phyloP scores from a whole-genome alignment of 2,888 invertebrate species.

The Drosophila gaucha region DNA sequence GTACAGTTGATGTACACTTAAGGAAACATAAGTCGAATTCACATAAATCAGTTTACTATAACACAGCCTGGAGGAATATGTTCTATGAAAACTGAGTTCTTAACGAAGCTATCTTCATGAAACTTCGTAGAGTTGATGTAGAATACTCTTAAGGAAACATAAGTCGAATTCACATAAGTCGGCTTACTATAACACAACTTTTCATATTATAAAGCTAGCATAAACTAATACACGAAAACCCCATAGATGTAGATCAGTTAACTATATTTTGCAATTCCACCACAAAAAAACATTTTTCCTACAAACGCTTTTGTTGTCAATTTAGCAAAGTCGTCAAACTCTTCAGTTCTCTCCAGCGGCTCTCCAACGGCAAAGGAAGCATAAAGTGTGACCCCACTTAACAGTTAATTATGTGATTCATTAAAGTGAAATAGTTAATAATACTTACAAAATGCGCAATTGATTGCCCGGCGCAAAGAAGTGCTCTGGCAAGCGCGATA shows the following conservation, averaged over 20 bases:
- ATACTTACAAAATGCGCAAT: constrained; percentile 85
- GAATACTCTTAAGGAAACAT: neutral
- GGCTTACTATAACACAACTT: no score
- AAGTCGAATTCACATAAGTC: no score
- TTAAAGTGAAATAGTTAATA: constrained; percentile 14
- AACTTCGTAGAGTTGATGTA: neutral
- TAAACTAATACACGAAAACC: no score
- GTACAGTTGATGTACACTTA: neutral
- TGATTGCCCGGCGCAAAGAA: constrained; percentile 83
- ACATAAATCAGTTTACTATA: neutral
- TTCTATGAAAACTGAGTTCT: neutral
- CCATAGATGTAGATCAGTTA: no score
- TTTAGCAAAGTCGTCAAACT: no score
- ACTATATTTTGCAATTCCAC: no score
- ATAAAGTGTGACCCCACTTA: constrained; percentile 12
- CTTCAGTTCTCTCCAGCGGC: constrained; percentile 1
- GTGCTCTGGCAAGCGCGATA: constrained; percentile 82
- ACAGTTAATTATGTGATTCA: constrained; percentile 14
- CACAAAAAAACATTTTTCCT: no score
- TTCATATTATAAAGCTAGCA: no score
- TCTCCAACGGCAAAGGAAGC: neutral
- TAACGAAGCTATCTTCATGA: neutral
- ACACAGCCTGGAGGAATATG: neutral
- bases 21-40: neutral
- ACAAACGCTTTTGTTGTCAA: no score